Base-by-base conservation (phyloP, 2,797 vertebrate species). In the Poeciliopsis presidionis region DNA sequence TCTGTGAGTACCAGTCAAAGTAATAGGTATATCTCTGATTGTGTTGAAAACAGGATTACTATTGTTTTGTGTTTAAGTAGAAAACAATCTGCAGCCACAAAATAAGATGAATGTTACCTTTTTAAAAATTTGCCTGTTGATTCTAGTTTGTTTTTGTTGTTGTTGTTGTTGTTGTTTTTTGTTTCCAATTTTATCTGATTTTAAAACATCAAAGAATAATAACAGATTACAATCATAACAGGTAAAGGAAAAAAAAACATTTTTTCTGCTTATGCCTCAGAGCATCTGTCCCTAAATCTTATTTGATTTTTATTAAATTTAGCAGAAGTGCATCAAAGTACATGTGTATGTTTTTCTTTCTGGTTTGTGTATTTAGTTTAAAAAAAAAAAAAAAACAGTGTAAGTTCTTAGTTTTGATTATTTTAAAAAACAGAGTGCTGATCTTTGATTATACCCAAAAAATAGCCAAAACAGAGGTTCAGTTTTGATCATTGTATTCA, bases 1-100 rank as follows among this genome's bases (percentile, higher is more conserved):
- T 80, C 61, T 85, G 82, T 76, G 78, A 59, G 53, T 65, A 61
- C 53, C 76, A 77, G 77, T 82, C 79, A 67, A 46, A 79, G 76
- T 70, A 47, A 57, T 4, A 13, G 18, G 22, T 69, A 16, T 16
- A 74, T 1, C 47, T 30, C 9, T 75, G 18, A 28, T 22, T 67
- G 51, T 41, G 74, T 55, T 43, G 25, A 22, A 47, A 46, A 41
- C 33, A 69, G 61, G 51, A 57, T 14, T 74, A 55, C 33, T 79
- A 57, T 77, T 63, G 74, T 79, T 63, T 76, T 61, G 75, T 25
- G 51, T 74, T 86, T 74, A 72, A 16, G 81, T 41, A 77, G 33
- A 84, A 75, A 57, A 84, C 73, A 85, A 74, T 49, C 69, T 8
- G 18, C 59, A 49, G 36, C 82, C 51, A 7, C 78, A 72, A 70